These are phyloP conservation scores for Beroe ovata DNA, from an alignment of 37 sponge, comb jelly and placozoan genomes.

Conservation along the genomic window DNA sequence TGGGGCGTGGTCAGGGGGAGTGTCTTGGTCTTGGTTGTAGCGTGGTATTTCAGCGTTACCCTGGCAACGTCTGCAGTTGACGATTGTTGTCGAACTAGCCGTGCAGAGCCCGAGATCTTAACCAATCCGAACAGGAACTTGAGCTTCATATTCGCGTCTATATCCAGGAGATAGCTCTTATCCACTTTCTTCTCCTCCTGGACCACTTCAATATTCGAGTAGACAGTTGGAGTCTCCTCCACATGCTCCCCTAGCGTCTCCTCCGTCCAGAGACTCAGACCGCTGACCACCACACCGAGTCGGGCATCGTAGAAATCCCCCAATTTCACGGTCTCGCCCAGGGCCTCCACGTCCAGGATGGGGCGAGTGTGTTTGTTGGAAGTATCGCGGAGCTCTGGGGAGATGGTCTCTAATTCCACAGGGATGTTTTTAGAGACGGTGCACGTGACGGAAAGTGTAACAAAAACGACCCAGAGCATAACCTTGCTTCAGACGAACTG, in stretches of 20 bases:
- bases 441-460: no score
- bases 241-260: neutral
- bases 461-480: no score
- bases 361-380: neutral
- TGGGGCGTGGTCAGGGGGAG: slow-evolving; percentile 1
- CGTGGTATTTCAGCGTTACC: slow-evolving; percentile 53
- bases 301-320: slow-evolving; percentile 42
- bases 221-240: neutral
- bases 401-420: neutral
- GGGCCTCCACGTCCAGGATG: slow-evolving; percentile 14
- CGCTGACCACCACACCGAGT: neutral
- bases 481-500: no score
- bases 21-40: slow-evolving; percentile 13
- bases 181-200: slow-evolving; percentile 23
- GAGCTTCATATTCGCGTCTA: neutral
- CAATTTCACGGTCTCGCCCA: slow-evolving; percentile 16
- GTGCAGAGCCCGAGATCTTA: neutral
- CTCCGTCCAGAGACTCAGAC: slow-evolving; percentile 6
- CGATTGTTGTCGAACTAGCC: neutral
- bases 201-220: slow-evolving; percentile 48
- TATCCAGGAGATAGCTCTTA: neutral
- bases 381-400: no score
- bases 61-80: slow-evolving; percentile 12
- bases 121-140: slow-evolving; percentile 44
- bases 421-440: neutral